Evolutionary conservation across 2,797 vertebrate genomes (phyloP).

Genomic region (Valencia hispanica): DNA sequence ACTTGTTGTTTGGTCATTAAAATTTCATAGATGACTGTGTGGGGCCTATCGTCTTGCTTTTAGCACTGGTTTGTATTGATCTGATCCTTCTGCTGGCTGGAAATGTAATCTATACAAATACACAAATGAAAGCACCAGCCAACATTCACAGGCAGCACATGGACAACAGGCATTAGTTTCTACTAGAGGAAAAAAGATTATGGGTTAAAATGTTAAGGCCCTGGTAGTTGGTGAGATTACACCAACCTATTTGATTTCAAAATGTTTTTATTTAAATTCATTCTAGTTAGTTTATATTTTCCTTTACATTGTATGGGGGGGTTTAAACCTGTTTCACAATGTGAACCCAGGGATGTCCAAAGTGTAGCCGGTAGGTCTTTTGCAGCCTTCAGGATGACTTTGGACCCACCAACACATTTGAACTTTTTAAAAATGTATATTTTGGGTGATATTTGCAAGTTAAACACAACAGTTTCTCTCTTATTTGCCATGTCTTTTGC

Average conservation of each 20-base stretch:
- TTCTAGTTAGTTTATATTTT: not conserved
- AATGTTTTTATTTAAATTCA: not conserved
- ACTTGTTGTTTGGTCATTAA: conserved; percentile 30
- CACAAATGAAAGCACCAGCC: conserved; percentile 38
- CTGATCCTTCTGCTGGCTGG: conserved; percentile 45
- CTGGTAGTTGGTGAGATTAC: not conserved
- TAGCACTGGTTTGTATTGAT: conserved; percentile 57
- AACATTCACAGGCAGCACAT: conserved; percentile 29
- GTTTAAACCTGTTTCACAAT: too few species aligned
- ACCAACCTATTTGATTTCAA: not conserved
- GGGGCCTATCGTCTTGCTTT: conserved; percentile 34
- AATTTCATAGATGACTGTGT: conserved; percentile 23
- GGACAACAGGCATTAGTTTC: conserved; percentile 15
- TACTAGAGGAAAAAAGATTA: not conserved
- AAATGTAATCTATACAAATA: conserved; percentile 63
- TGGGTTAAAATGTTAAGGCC: not conserved
- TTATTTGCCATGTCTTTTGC: not conserved
- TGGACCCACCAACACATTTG: not conserved
- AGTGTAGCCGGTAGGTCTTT: too few species aligned
- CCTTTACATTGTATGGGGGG: not conserved
- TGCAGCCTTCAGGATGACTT: too few species aligned
- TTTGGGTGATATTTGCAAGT: too few species aligned
- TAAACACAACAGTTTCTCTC: too few species aligned
- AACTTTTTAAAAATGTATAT: too few species aligned
- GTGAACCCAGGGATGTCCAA: too few species aligned